These are phyloP conservation scores for Brachionichthys hirsutus DNA, from an alignment of 2,113 vertebrate species.

Conservation along the genomic window DNA sequence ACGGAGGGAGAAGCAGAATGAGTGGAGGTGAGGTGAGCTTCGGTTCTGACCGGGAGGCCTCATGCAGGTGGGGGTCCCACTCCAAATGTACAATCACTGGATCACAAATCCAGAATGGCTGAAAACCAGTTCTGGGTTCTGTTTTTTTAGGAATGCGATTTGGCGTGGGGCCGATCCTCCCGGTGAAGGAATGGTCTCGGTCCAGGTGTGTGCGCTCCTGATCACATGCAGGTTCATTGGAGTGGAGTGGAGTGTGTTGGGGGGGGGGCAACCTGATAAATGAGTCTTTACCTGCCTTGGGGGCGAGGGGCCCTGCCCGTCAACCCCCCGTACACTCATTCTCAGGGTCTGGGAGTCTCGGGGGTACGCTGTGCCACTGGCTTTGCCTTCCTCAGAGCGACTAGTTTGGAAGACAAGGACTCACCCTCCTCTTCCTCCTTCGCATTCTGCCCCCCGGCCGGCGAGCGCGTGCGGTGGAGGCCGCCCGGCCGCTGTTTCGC, in stretches of 20 bases:
- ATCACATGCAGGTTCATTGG: conserved; percentile 64
- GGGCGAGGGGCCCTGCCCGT: conserved; percentile 67
- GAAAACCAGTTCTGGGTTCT: too few relatives aligned
- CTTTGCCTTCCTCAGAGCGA: conserved; percentile 78
- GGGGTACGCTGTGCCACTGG: conserved; percentile 67
- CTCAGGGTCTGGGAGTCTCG: conserved; percentile 75
- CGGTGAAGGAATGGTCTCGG: conserved; percentile 32
- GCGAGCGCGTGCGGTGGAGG: conserved; percentile 62
- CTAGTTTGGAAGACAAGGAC: conserved; percentile 81
- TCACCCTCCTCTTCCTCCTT: conserved; percentile 91
- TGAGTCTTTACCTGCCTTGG: conserved; percentile 77
- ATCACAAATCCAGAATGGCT: neutral
- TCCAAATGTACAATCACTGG: conserved; percentile 41
- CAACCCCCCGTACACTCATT: conserved; percentile 58
- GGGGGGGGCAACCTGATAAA: conserved; percentile 53
- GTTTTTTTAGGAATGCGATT: conserved; percentile 10
- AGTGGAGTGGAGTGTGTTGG: conserved; percentile 31
- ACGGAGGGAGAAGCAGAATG: conserved; percentile 31
- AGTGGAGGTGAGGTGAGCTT: conserved; percentile 31
- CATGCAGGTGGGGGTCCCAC: conserved; percentile 62
- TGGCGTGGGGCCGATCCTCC: conserved; percentile 37
- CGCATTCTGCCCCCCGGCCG: conserved; percentile 56
- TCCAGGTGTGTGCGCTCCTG: conserved; percentile 43
- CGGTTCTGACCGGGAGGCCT: conserved; percentile 43
- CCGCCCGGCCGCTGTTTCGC: conserved; percentile 59